phyloP scores from a whole-genome alignment of 1,140 invertebrate genomes.

The Drosophila ficusphila region DNA sequence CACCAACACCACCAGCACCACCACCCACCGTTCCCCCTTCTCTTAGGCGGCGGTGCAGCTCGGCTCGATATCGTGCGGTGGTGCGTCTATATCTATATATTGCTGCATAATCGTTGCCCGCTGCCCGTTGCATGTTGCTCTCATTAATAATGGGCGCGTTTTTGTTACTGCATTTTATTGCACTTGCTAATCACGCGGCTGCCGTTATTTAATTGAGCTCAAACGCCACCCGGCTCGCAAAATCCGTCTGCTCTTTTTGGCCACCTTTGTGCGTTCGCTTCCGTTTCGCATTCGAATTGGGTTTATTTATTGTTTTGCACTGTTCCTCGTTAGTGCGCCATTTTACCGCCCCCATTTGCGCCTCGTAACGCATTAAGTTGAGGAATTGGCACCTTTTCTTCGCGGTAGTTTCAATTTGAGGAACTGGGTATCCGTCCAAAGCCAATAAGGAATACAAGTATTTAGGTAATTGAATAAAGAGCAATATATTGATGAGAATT shows the following conservation, averaged over 20 bases:
- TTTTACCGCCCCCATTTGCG: neutral
- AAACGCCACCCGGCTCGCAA: conserved; percentile 63
- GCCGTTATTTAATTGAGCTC: conserved; percentile 74
- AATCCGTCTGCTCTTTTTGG: conserved; percentile 30
- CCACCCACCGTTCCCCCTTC: neutral
- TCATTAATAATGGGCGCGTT: conserved; percentile 48
- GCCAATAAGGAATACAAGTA: too few relatives aligned
- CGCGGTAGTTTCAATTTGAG: neutral
- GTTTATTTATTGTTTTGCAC: neutral
- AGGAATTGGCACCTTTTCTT: neutral
- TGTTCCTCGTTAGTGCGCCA: conserved; percentile 14
- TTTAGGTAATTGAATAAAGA: too few relatives aligned
- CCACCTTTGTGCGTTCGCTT: conserved; percentile 30
- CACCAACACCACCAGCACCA: too few relatives aligned
- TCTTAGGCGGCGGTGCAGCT: neutral
- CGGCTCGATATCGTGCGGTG: conserved; percentile 37
- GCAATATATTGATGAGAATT: too few relatives aligned
- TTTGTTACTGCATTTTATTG: conserved; percentile 62
- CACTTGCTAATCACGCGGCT: conserved; percentile 70
- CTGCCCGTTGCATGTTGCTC: conserved; percentile 59
- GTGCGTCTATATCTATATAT: conserved; percentile 44
- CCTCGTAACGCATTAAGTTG: neutral
- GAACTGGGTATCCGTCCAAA: neutral
- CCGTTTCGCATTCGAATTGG: conserved; percentile 26
- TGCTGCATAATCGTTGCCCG: conserved; percentile 64